Base-by-base conservation (phyloP, 1,140 invertebrate species). In the Helicoverpa zea region DNA sequence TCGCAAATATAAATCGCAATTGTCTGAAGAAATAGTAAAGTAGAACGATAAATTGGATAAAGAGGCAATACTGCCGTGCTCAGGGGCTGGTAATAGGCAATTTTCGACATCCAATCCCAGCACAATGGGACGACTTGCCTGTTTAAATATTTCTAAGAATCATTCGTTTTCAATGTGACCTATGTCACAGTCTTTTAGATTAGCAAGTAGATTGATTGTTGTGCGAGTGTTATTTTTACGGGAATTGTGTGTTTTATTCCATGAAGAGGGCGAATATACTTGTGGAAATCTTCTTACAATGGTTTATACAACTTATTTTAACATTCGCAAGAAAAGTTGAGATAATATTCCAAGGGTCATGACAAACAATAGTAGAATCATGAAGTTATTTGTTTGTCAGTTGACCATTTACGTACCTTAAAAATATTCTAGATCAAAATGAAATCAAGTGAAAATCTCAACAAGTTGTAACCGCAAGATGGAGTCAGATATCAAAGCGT, bases 31-130 rank as follows among this genome's bases (percentile, higher is more conserved):
- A 91, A 91, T 91, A 77, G 59, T 77, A 77, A 77, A 77, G 75
- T 66, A 66, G 75, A 64, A 88, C 83, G 81, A 90, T 91, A 92
- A 93, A 93, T 93, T 92, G 89, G 86, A 92, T 93, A 88, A 91
- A 88, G 88, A 85, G 84, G 89, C 89, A 92, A 92, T 92, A 91
- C 89, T 86, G 88, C 84, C 84, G 87, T 84, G 86, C 89, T 89
- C 89, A 86, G 86, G 79, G 87, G 79, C 82, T 86, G 85, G 89
- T 92, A 93, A 93, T 93, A 92, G 91, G 88, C 92, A 93, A 93
- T 93, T 91, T 89, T 91, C 90, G 90, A 91, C 91, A 90, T 92
- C 87, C 91, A 89, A 90, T 92, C 89, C 87, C 74, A 47, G 81
- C 81, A 88, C 87, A 92, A 92, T 90, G 87, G 84, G 84, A 82